Conservation (phyloP, 2,797 vertebrate genomes). For the Muscicapa striata region DNA sequence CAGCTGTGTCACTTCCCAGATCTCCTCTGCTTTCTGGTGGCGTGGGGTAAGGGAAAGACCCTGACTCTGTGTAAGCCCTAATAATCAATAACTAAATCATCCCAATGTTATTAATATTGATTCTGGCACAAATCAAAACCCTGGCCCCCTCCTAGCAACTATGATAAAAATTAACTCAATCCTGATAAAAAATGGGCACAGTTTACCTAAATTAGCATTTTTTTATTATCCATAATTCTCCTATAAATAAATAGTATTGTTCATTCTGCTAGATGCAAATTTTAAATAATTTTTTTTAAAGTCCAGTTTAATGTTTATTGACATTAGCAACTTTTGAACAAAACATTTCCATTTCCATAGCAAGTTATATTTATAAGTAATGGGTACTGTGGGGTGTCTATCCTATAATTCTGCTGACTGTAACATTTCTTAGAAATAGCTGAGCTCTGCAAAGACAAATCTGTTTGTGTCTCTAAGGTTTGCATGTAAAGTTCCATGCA, state of each 20-base stretch:
- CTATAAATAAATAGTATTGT: background rate
- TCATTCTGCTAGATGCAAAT: background rate
- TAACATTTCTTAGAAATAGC: background rate
- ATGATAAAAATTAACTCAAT: background rate
- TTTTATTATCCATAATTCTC: background rate
- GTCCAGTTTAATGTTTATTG: background rate
- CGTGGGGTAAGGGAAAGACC: background rate
- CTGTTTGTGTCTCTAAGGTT: background rate
- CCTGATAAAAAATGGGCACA: background rate
- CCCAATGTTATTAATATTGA: background rate
- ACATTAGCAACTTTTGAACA: background rate
- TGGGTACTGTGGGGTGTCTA: background rate
- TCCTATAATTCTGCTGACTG: background rate
- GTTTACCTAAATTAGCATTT: background rate
- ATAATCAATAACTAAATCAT: background rate
- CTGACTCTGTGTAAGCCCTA: background rate
- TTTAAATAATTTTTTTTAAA: background rate
- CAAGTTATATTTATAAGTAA: background rate
- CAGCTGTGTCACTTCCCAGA: background rate
- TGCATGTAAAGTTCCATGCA: background rate
- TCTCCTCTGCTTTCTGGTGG: background rate
- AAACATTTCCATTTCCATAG: background rate
- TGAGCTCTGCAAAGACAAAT: background rate
- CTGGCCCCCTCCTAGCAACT: rapidly evolving
- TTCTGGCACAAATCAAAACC: background rate